Evolutionary conservation across 1,140 invertebrate genomes (phyloP).

Genomic region (Solen grandis): DNA sequence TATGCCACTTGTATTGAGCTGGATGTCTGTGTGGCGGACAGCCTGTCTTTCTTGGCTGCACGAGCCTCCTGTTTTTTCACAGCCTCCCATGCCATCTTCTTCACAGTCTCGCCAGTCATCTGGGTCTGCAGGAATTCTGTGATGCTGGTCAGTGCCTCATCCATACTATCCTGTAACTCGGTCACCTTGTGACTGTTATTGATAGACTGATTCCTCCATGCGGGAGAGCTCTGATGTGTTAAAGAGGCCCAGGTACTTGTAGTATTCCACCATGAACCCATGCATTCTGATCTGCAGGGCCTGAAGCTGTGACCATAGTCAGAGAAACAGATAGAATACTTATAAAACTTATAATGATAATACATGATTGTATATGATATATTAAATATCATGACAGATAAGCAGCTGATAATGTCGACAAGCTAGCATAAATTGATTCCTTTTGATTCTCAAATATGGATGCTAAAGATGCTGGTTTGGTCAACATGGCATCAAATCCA

Average conservation of each 20-base stretch:
- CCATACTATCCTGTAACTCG: constrained; percentile 69
- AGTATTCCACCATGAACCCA: constrained; percentile 69
- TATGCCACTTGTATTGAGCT: constrained; percentile 30
- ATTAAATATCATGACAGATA: no score
- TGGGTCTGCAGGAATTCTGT: constrained; percentile 68
- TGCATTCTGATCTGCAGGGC: constrained; percentile 72
- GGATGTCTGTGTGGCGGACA: not conserved
- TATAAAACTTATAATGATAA: no score
- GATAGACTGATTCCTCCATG: constrained; percentile 65
- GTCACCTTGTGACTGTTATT: constrained; percentile 65
- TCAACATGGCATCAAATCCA: no score
- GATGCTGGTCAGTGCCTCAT: constrained; percentile 68
- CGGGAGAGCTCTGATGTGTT: constrained; percentile 66
- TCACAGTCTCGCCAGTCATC: constrained; percentile 62
- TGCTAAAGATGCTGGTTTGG: no score
- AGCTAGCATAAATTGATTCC: no score
- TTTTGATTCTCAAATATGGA: no score
- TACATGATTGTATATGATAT: no score
- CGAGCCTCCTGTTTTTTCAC: constrained; percentile 44
- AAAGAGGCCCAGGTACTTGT: constrained; percentile 71
- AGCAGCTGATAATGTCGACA: no score
- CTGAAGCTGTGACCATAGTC: constrained; percentile 66
- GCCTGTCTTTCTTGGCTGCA: constrained; percentile 1
- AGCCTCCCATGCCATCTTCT: constrained; percentile 58
- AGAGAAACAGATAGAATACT: no score